Evolutionary conservation across 2,113 vertebrate species (phyloP).

Genomic region (Ictalurus punctatus): DNA sequence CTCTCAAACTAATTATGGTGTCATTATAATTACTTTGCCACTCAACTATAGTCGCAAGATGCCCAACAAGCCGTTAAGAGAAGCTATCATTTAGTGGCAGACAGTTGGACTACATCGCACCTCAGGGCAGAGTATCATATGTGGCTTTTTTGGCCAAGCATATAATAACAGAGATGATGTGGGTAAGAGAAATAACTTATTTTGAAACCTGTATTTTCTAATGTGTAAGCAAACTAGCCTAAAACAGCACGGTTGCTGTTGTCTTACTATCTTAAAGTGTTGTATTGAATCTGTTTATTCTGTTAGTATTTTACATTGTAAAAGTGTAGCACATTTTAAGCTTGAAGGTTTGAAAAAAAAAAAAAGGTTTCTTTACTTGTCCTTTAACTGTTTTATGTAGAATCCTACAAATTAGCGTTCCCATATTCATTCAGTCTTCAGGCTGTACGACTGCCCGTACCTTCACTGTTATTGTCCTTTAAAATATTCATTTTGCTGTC

Average conservation of each 20-base stretch:
- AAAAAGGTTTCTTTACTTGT: neutral
- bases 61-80: constrained; percentile 8
- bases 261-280: neutral
- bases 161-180: constrained; percentile 31
- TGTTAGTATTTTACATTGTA: neutral
- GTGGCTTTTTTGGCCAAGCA: constrained; percentile 8
- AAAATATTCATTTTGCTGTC: neutral
- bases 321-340: neutral
- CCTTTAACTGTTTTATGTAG: neutral
- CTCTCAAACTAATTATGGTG: constrained; percentile 9
- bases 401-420: neutral
- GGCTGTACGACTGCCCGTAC: neutral
- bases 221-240: constrained; percentile 8
- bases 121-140: constrained; percentile 18
- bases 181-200: constrained; percentile 20
- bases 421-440: neutral
- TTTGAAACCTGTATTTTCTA: constrained; percentile 20
- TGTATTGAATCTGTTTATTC: neutral
- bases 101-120: constrained; percentile 31
- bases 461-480: neutral
- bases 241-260: neutral
- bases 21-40: constrained; percentile 34
- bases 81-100: constrained; percentile 26
- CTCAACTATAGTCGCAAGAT: constrained; percentile 7
- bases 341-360: neutral